A percentile compares a stretch with the other conserved stretches of the same genome.
Evolutionary conservation across 2,113 vertebrate species (phyloP).

Genomic region (Brienomyrus brachyistius): DNA sequence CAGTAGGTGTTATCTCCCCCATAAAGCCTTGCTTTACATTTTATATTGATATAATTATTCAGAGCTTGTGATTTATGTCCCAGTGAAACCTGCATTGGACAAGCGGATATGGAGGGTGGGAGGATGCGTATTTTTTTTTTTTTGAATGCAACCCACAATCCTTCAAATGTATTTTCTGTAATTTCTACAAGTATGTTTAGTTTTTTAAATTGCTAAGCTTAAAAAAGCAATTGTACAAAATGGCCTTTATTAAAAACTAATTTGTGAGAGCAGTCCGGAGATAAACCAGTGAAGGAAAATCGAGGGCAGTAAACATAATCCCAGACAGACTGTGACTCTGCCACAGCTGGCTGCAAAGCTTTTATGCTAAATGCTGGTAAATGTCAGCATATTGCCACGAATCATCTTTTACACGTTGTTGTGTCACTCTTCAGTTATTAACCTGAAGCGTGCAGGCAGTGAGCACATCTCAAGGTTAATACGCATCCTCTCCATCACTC

Average conservation of each 20-base stretch:
- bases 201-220: not conserved
- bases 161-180: not conserved
- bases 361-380: constrained; percentile 31
- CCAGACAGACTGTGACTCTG: constrained; percentile 26
- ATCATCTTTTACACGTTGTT: not conserved
- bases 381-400: constrained; percentile 24
- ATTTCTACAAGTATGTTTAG: not conserved
- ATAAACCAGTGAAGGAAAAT: constrained; percentile 10
- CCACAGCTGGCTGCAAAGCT: constrained; percentile 19
- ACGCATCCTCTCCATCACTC: not conserved
- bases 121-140: not conserved
- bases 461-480: constrained; percentile 15
- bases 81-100: not conserved
- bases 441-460: not conserved
- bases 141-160: not conserved
- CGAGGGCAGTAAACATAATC: constrained; percentile 22
- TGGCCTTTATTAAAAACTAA: not conserved
- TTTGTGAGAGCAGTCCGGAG: not conserved
- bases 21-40: not conserved
- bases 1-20: not conserved
- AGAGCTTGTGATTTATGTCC: not conserved
- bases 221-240: constrained; percentile 1
- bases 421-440: constrained; percentile 15
- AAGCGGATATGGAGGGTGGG: not conserved
- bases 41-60: not conserved